These are phyloP conservation scores for Eremophila alpestris DNA, from an alignment of 2,797 vertebrate species.

Conservation along the genomic window DNA sequence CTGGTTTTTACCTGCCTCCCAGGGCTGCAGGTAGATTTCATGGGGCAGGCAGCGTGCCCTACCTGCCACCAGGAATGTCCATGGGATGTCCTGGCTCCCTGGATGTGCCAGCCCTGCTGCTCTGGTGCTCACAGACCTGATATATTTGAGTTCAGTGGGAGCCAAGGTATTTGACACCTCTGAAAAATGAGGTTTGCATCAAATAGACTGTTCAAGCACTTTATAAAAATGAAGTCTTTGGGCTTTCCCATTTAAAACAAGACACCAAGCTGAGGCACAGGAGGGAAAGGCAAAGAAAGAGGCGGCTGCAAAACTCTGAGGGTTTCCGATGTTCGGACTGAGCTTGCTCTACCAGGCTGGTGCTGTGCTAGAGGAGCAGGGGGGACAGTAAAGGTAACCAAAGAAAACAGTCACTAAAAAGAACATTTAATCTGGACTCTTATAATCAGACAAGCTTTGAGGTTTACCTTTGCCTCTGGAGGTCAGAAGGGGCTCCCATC, in stretches of 20 bases:
- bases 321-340: accelerated
- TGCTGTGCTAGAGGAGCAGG: background rate
- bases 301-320: background rate
- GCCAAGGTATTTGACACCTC: background rate
- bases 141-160: background rate
- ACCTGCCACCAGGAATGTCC: background rate
- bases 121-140: accelerated
- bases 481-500: background rate
- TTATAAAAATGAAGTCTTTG: background rate
- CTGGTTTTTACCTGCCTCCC: background rate
- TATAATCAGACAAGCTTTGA: background rate
- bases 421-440: background rate
- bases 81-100: accelerated
- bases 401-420: background rate
- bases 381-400: background rate
- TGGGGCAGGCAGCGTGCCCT: background rate
- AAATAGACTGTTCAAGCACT: background rate
- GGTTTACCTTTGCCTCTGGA: background rate
- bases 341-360: background rate
- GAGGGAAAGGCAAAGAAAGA: background rate
- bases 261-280: background rate
- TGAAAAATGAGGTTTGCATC: background rate
- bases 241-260: background rate
- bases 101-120: accelerated
- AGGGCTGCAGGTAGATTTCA: background rate